Percentiles rank a stretch among this genome's conserved stretches.
Conservation (phyloP, 2,113 vertebrate species). For the Chaetops frenatus region DNA sequence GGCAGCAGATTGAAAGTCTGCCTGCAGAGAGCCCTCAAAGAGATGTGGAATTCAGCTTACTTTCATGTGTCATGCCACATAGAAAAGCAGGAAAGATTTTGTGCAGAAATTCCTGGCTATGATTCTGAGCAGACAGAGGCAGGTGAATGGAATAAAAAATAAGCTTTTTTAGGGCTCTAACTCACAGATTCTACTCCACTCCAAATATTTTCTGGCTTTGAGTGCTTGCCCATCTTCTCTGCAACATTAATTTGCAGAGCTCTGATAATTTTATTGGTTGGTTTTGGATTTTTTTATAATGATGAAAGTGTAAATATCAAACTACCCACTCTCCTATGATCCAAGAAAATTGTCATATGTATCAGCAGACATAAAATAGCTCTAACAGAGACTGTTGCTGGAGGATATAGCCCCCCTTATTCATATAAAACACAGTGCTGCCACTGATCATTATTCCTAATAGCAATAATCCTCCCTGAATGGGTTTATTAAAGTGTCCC, state of each 20-base stretch:
- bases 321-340: background rate
- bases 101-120: background rate
- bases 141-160: background rate
- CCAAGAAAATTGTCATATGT: background rate
- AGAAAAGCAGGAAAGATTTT: background rate
- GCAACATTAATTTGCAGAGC: background rate
- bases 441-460: constrained; percentile 2
- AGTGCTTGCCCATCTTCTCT: background rate
- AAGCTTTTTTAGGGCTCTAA: background rate
- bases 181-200: background rate
- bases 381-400: background rate
- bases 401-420: background rate
- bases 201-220: background rate
- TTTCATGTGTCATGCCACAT: background rate
- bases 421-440: background rate
- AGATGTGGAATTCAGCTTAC: background rate
- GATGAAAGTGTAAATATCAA: background rate
- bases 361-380: background rate
- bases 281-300: background rate
- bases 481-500: constrained; percentile 9
- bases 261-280: background rate
- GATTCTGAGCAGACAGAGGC: background rate
- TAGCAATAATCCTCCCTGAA: constrained; percentile 7
- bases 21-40: background rate
- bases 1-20: accelerated